Evolutionary conservation across 2,113 vertebrate genomes (phyloP).

Genomic region (Nibea albiflora): DNA sequence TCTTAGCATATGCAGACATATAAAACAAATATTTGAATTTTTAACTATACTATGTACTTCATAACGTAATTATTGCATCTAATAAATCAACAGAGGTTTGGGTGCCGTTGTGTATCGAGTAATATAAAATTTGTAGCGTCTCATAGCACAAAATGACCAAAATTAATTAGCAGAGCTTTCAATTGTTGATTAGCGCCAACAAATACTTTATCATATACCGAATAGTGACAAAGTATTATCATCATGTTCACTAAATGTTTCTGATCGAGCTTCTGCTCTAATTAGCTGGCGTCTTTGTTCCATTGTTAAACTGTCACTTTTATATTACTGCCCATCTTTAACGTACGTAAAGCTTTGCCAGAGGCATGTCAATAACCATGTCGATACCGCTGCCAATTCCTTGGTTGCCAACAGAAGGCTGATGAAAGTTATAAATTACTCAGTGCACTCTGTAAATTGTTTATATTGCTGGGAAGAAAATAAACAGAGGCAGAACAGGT

Average conservation of each 20-base stretch:
- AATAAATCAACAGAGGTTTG: background rate
- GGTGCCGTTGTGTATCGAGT: background rate
- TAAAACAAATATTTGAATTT: background rate
- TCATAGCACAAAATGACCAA: background rate
- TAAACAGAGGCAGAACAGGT: background rate
- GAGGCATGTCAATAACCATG: slow-evolving; percentile 36
- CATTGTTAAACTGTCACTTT: slow-evolving; percentile 28
- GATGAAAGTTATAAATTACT: slow-evolving; percentile 48
- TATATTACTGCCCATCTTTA: slow-evolving; percentile 24
- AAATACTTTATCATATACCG: background rate
- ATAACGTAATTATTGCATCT: background rate
- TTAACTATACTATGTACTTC: background rate
- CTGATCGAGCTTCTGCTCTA: background rate
- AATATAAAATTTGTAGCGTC: background rate
- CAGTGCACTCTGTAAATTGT: slow-evolving; percentile 25
- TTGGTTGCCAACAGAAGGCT: slow-evolving; percentile 23
- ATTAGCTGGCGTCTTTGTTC: slow-evolving; percentile 10
- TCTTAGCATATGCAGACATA: background rate
- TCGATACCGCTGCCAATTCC: slow-evolving; percentile 39
- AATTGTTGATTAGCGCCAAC: background rate
- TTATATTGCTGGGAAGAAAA: slow-evolving; percentile 15
- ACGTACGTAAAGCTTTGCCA: slow-evolving; percentile 20
- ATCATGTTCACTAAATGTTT: background rate
- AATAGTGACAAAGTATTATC: background rate
- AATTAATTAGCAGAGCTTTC: background rate